Percentiles rank a stretch among this genome's conserved stretches.
phyloP scores from a whole-genome alignment of 2,888 invertebrate species.

The Lycia hirtaria region DNA sequence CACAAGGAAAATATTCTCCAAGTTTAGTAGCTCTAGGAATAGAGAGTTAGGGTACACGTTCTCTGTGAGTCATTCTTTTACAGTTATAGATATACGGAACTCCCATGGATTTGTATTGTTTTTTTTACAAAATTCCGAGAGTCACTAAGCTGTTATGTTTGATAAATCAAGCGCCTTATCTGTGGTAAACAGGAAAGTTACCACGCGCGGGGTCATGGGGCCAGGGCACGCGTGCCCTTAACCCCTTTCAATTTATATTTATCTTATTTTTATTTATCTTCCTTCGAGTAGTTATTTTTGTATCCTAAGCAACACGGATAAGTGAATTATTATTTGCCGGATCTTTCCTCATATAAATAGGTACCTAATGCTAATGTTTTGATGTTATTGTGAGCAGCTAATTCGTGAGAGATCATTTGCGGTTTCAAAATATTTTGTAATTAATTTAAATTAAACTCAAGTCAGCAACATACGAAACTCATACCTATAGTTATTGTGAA shows the following conservation, averaged over 20 bases:
- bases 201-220: constrained; percentile 52
- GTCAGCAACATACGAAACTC: too few relatives aligned
- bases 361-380: background rate
- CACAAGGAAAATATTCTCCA: too few relatives aligned
- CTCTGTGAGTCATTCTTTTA: too few relatives aligned
- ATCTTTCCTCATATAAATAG: constrained; percentile 18
- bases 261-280: constrained; percentile 52
- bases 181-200: constrained; percentile 76
- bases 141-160: background rate
- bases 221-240: constrained; percentile 62
- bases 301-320: constrained; percentile 13
- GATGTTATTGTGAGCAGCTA: background rate
- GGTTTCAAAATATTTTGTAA: background rate
- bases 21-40: too few relatives aligned
- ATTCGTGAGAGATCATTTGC: background rate
- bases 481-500: background rate
- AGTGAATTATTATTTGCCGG: constrained; percentile 3
- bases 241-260: constrained; percentile 71
- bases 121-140: too few relatives aligned
- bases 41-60: too few relatives aligned
- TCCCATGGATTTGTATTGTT: too few relatives aligned
- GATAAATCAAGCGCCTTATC: constrained; percentile 23
- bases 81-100: too few relatives aligned
- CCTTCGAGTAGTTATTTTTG: constrained; percentile 40
- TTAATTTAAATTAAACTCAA: background rate